A percentile compares a stretch with the other conserved stretches of the same genome.
phyloP scores from a whole-genome alignment of 2,888 invertebrate species.

The Ecliptopera silaceata region DNA sequence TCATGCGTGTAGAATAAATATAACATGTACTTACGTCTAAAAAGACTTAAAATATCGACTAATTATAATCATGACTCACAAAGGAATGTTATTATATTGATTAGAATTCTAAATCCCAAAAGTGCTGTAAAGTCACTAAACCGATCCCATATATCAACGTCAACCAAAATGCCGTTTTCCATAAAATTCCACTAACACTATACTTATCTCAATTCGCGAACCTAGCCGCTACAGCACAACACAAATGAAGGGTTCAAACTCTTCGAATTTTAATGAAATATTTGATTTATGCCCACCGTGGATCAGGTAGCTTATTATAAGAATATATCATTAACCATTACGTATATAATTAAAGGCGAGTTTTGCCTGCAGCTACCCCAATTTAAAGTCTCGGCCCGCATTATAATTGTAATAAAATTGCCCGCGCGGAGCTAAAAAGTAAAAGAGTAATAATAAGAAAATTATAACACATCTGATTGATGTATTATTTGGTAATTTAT shows the following conservation, averaged over 20 bases:
- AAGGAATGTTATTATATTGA: slow-evolving; percentile 5
- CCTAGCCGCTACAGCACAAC: slow-evolving; percentile 42
- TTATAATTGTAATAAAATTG: slow-evolving; percentile 83
- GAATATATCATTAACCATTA: slow-evolving; percentile 82
- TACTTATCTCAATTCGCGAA: slow-evolving; percentile 61
- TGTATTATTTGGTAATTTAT: slow-evolving; percentile 83
- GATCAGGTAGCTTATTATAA: slow-evolving; percentile 83
- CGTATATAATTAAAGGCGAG: slow-evolving; percentile 79
- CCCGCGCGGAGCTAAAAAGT: slow-evolving; percentile 68
- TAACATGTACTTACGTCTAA: no score
- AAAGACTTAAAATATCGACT: no score
- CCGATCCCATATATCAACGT: slow-evolving; percentile 57
- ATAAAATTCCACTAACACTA: slow-evolving; percentile 57
- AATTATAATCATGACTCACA: neutral
- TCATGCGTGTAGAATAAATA: no score
- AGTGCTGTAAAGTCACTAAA: slow-evolving; percentile 28
- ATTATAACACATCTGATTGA: slow-evolving; percentile 84
- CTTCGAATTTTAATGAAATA: slow-evolving; percentile 80
- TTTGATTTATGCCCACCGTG: slow-evolving; percentile 79
- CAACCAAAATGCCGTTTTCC: slow-evolving; percentile 63
- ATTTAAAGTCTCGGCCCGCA: slow-evolving; percentile 69
- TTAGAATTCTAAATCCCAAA: slow-evolving; percentile 7
- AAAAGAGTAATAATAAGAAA: slow-evolving; percentile 70
- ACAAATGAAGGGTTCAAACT: slow-evolving; percentile 75
- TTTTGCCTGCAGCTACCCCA: slow-evolving; percentile 79